Evolutionary conservation across 2,797 vertebrate species (phyloP).

Genomic region (Tamandua tetradactyla): DNA sequence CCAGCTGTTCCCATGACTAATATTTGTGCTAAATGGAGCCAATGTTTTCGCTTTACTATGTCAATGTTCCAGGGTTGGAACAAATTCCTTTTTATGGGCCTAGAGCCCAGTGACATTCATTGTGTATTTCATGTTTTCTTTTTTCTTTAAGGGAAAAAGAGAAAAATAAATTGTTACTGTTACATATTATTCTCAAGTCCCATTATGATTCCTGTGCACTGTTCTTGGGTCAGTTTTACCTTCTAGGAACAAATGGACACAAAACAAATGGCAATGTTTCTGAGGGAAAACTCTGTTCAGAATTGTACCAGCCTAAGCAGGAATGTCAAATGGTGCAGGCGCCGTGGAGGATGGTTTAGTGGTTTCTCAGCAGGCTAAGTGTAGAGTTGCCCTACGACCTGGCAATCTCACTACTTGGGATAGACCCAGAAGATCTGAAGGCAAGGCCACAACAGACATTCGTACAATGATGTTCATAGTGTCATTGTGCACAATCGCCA

Average conservation of each 20-base stretch:
- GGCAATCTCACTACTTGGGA: too few species aligned
- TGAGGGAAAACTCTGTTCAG: not conserved
- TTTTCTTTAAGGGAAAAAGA: not conserved
- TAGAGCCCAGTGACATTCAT: not conserved
- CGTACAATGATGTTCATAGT: too few species aligned
- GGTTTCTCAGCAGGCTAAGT: too few species aligned
- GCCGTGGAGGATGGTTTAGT: too few species aligned
- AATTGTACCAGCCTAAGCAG: not conserved
- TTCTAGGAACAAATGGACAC: not conserved
- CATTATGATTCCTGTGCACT: not conserved
- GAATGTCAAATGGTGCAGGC: too few species aligned
- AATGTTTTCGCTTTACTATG: not conserved
- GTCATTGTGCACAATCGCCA: too few species aligned
- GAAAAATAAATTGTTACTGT: not conserved
- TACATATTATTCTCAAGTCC: not conserved
- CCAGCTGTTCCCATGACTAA: accelerated
- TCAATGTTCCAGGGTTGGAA: not conserved
- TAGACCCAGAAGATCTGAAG: too few species aligned
- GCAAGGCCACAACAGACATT: too few species aligned
- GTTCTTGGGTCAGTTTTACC: not conserved
- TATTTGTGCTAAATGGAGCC: accelerated
- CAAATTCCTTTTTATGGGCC: not conserved
- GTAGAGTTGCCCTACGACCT: too few species aligned
- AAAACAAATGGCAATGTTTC: not conserved
- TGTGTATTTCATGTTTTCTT: not conserved